These are phyloP conservation scores for Prinia subflava DNA, from an alignment of 2,113 vertebrate genomes.

Conservation along the genomic window DNA sequence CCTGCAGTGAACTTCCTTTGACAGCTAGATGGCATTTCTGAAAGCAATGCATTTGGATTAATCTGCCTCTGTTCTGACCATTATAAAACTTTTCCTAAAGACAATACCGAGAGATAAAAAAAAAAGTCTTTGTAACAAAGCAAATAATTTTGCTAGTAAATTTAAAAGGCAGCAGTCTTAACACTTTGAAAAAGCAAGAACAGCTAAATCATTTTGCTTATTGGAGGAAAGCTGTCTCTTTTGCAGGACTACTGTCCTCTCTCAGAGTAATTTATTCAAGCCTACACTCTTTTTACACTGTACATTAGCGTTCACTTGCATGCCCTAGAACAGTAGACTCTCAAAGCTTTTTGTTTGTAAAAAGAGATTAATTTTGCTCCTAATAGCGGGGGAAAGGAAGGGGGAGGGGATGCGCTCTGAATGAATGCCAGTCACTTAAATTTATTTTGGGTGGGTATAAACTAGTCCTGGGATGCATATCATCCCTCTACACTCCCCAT, in stretches of 20 bases:
- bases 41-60: neutral
- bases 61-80: neutral
- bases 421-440: slow-evolving; percentile 3
- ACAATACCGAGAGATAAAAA: neutral
- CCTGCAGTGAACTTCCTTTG: slow-evolving; percentile 28
- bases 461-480: neutral
- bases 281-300: neutral
- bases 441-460: neutral
- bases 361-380: neutral
- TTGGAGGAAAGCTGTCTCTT: neutral
- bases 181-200: neutral
- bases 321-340: neutral
- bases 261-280: neutral
- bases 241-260: neutral
- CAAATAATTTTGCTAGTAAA: neutral
- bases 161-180: neutral
- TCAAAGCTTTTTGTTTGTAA: neutral
- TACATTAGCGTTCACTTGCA: slow-evolving; percentile 12
- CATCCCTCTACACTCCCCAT: neutral
- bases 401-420: neutral
- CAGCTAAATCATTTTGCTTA: neutral
- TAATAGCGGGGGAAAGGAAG: neutral
- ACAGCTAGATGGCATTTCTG: slow-evolving; percentile 39
- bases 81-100: neutral
- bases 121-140: neutral